Conservation (phyloP, 2,888 invertebrate species). For the Dasysyrphus tricinctus region DNA sequence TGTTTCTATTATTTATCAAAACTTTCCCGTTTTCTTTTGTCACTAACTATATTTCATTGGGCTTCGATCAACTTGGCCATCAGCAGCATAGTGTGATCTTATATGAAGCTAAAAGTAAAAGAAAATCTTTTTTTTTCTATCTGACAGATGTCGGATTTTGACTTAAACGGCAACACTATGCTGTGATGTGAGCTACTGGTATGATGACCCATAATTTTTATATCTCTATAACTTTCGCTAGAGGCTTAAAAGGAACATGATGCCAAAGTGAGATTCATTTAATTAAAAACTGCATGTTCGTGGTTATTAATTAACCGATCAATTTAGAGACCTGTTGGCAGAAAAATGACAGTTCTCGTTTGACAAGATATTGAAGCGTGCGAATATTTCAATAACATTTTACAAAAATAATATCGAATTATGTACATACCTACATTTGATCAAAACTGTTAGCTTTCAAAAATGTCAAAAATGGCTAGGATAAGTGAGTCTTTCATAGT, state of each 20-base stretch:
- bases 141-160: constrained; percentile 51
- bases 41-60: constrained; percentile 18
- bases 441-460: neutral
- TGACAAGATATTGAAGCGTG: neutral
- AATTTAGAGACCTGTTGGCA: neutral
- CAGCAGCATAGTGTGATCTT: constrained; percentile 31
- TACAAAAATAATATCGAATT: neutral
- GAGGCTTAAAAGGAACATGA: constrained; percentile 38
- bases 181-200: constrained; percentile 45
- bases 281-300: constrained; percentile 32
- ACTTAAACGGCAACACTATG: constrained; percentile 26
- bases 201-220: constrained; percentile 61
- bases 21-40: constrained; percentile 63
- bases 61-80: constrained; percentile 33
- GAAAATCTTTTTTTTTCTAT: constrained; percentile 41
- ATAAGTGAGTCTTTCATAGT: no score
- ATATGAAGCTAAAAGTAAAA: constrained; percentile 22
- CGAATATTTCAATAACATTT: neutral
- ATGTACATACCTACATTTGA: neutral
- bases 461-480: neutral
- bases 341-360: constrained; percentile 41
- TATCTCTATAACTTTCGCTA: constrained; percentile 69
- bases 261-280: constrained; percentile 46
- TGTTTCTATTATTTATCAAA: constrained; percentile 15
- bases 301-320: constrained; percentile 40